These are phyloP conservation scores for Polydesmus complanatus DNA, from an alignment of 2,888 invertebrate species.

Conservation along the genomic window DNA sequence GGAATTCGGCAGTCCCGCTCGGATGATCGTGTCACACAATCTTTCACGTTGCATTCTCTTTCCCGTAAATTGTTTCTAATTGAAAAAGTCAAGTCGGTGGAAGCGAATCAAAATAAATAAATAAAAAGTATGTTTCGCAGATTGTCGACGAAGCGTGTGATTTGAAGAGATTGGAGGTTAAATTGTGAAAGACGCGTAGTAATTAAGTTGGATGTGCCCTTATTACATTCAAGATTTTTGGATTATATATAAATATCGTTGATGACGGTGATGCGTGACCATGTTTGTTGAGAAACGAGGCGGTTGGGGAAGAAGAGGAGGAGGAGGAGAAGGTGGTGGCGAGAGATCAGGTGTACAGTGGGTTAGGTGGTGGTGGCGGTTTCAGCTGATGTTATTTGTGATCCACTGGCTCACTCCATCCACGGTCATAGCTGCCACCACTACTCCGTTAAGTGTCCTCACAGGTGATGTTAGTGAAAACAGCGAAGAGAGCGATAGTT, in stretches of 20 bases:
- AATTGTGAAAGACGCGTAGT: neutral
- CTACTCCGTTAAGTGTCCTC: neutral
- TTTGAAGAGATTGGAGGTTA: neutral
- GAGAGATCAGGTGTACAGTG: too few relatives aligned
- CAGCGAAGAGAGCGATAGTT: neutral
- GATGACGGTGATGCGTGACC: neutral
- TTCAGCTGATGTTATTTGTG: neutral
- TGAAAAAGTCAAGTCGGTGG: too few relatives aligned
- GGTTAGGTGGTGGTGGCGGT: constrained; percentile 5
- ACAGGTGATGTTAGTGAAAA: neutral
- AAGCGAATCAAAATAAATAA: too few relatives aligned
- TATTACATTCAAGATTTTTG: neutral
- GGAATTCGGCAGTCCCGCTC: too few relatives aligned
- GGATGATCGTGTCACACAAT: too few relatives aligned
- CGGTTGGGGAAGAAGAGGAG: too few relatives aligned
- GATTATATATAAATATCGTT: neutral
- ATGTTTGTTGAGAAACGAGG: too few relatives aligned
- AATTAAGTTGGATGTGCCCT: neutral
- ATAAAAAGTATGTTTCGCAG: too few relatives aligned
- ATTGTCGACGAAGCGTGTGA: neutral
- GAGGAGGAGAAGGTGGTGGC: neutral
- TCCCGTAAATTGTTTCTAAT: too few relatives aligned
- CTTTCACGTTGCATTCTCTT: too few relatives aligned
- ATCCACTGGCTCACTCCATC: neutral
- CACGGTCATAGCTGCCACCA: neutral